phyloP scores from a whole-genome alignment of 2,113 vertebrate genomes.

The Gymnocephalus cernua region DNA sequence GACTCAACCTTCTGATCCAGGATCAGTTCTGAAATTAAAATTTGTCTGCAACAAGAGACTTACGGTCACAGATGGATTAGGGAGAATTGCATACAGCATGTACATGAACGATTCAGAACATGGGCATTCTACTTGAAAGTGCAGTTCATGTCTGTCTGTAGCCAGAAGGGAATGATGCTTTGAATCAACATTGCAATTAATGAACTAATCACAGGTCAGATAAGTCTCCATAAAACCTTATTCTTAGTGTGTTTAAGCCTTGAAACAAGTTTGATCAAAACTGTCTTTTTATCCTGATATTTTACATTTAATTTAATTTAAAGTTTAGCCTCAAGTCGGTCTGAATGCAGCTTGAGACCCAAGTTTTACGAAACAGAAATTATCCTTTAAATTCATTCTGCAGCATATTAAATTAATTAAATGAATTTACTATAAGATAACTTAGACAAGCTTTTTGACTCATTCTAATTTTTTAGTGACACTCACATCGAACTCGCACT shows the following conservation, averaged over 20 bases:
- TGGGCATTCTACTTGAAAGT: neutral
- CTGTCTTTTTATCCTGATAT: neutral
- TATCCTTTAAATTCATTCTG: neutral
- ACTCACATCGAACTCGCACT: neutral
- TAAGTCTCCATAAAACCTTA: neutral
- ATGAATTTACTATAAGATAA: too few species aligned
- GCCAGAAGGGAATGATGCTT: neutral
- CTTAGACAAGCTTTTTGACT: neutral
- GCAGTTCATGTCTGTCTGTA: neutral
- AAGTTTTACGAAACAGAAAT: too few species aligned
- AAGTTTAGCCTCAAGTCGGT: too few species aligned
- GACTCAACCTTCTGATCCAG: constrained; percentile 28
- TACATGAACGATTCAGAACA: too few species aligned
- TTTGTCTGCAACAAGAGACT: neutral
- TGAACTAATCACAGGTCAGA: neutral
- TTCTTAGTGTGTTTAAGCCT: neutral
- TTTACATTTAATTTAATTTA: too few species aligned
- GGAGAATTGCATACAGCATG: neutral
- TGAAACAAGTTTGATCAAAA: neutral
- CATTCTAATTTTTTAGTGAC: too few species aligned
- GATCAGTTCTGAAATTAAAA: constrained; percentile 15
- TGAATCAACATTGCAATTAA: neutral
- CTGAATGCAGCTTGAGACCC: too few species aligned
- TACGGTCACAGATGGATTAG: neutral
- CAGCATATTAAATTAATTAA: neutral